Evolutionary conservation across 2,797 vertebrate species (phyloP).

Genomic region (Acridotheres tristis): DNA sequence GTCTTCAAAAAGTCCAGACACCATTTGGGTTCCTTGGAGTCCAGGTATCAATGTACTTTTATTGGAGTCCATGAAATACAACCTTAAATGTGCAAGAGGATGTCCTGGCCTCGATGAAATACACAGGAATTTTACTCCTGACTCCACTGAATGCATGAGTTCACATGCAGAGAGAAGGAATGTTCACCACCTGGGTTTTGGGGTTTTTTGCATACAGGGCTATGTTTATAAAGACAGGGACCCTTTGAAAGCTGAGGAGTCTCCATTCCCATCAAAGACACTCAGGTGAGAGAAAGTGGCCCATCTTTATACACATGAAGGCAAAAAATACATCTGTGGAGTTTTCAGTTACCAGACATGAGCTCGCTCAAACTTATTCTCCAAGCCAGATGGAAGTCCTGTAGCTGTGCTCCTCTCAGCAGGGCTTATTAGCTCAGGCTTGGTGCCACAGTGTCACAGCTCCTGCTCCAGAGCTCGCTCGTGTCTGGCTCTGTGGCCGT

Average conservation of each 20-base stretch:
- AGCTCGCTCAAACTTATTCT: background rate
- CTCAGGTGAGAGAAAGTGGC: background rate
- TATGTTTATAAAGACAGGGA: background rate
- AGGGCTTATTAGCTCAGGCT: slow-evolving; percentile 10
- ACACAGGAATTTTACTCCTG: background rate
- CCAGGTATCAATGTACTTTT: background rate
- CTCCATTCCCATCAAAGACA: background rate
- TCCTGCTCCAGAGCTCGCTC: background rate
- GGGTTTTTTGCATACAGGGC: background rate
- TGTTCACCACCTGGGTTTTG: background rate
- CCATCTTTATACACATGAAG: background rate
- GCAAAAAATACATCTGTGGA: background rate
- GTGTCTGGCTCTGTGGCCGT: background rate
- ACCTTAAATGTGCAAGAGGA: background rate
- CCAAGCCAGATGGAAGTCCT: background rate
- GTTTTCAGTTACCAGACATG: background rate
- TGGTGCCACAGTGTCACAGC: background rate
- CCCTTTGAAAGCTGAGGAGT: background rate
- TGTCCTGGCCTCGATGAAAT: background rate
- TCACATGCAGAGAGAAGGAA: background rate
- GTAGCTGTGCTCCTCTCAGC: background rate
- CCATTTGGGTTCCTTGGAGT: background rate
- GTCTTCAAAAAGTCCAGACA: background rate
- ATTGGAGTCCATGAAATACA: background rate
- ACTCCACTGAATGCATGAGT: background rate